Evolutionary conservation across 2,113 vertebrate genomes (phyloP).

Genomic region (Perognathus longimembris): DNA sequence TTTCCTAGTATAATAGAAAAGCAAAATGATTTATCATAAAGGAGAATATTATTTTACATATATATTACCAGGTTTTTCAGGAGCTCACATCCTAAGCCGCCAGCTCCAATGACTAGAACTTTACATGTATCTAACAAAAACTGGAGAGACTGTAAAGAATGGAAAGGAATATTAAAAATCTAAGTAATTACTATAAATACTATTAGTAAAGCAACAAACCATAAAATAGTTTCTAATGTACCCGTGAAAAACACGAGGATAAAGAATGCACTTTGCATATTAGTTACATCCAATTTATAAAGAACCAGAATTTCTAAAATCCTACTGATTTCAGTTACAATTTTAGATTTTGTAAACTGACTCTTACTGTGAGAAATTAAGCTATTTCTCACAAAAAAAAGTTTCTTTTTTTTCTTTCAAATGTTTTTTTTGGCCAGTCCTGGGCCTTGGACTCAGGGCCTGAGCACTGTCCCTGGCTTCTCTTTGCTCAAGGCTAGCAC

Average conservation of each 20-base stretch:
- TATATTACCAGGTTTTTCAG: constrained; percentile 96
- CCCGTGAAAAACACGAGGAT: constrained; percentile 40
- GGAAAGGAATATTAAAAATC: constrained; percentile 77
- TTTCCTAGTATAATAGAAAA: constrained; percentile 31
- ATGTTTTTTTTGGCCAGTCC: neutral
- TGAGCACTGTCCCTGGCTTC: too few relatives aligned
- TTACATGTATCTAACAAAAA: constrained; percentile 97
- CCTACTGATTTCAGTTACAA: constrained; percentile 23
- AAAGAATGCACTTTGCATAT: neutral
- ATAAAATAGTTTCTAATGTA: constrained; percentile 41
- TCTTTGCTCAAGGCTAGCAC: too few relatives aligned
- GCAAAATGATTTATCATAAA: constrained; percentile 45
- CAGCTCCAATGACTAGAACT: constrained; percentile 96
- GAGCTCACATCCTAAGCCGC: constrained; percentile 97
- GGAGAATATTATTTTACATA: constrained; percentile 18
- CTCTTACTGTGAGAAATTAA: constrained; percentile 48
- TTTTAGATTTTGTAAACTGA: constrained; percentile 26
- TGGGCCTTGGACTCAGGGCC: too few relatives aligned
- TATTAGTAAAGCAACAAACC: constrained; percentile 49
- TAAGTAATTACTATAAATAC: neutral
- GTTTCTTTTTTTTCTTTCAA: neutral
- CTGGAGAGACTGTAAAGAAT: constrained; percentile 91
- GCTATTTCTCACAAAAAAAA: constrained; percentile 52
- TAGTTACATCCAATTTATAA: constrained; percentile 53
- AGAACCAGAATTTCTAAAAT: constrained; percentile 52